Base-by-base conservation (phyloP, 2,113 vertebrate species). In the Bothrops jararaca region DNA sequence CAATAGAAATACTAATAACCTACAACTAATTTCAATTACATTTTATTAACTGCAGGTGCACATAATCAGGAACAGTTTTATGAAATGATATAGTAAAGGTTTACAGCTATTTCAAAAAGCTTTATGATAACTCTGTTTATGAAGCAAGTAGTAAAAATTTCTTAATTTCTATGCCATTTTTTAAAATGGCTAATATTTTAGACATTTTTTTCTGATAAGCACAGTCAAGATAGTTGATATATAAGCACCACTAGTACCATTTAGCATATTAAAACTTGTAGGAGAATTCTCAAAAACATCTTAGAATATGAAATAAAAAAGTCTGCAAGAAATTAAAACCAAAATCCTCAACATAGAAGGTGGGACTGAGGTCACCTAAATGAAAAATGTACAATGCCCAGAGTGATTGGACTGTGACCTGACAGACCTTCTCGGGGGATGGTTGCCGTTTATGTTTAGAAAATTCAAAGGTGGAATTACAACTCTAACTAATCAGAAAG, bases 41-140 rank as follows among this genome's bases (percentile, higher is more conserved):
- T 94, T 94, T 97, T 96, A 97, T 95, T 92, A 95, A 90, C 91
- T 95, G 88, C 90, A 97, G 91, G 93, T 88, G 92, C 64, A 95
- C 89, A 97, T 94, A 95, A 96, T 93, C 94, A 95, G 89, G 85
- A 95, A 91, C 45, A 91, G 48, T 95, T 94, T 9, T 91, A 80
- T 89, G 93, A 95, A 95, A 94, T 92, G 94, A 95, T 95, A 96
- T 92, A 90, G 56, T 85, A 93, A 96, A 95, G 92, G 85, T 95
- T 96, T 93, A 96, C 92, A 42, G 54, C 95, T 86, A 57, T 80
- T 93, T 93, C 94, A 20, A 95, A 91, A 94, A 50, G 85, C 90
- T 57, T 94, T 94, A 89, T 96, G 96, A 96, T 95, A 95, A 34
- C 93, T 93, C 57, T 91, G 64, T 80, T 95, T 93, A 93, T 95